These are phyloP conservation scores for Lutraria rhynchaena DNA, from an alignment of 1,140 invertebrate genomes.

Conservation along the genomic window DNA sequence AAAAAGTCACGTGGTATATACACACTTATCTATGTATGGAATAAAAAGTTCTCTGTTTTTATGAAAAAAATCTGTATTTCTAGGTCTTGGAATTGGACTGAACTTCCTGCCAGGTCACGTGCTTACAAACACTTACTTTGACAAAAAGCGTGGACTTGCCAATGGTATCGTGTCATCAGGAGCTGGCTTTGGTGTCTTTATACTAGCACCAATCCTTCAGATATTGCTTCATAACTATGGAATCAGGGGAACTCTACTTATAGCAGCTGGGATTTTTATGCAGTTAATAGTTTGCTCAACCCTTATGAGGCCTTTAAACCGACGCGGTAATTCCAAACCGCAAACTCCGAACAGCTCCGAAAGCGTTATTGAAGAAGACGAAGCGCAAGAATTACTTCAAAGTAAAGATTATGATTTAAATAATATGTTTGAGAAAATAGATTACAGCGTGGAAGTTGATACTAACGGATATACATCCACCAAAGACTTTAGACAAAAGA, in stretches of 20 bases:
- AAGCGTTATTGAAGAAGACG: neutral
- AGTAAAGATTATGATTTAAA: neutral
- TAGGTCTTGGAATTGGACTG: slow-evolving; percentile 92
- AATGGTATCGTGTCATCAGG: slow-evolving; percentile 95
- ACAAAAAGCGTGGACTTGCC: slow-evolving; percentile 91
- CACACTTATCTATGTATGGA: too few species aligned
- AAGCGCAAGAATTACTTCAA: neutral
- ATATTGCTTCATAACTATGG: slow-evolving; percentile 18
- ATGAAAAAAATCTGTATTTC: slow-evolving; percentile 26
- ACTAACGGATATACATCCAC: too few species aligned
- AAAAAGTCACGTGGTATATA: too few species aligned
- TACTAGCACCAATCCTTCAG: slow-evolving; percentile 74
- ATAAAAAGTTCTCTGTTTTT: too few species aligned
- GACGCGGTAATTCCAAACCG: neutral
- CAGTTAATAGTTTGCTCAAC: slow-evolving; percentile 32
- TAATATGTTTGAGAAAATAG: neutral
- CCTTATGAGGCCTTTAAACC: slow-evolving; percentile 28
- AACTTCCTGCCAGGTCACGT: slow-evolving; percentile 94
- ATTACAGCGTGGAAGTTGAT: neutral
- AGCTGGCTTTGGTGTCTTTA: slow-evolving; percentile 92
- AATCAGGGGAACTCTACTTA: slow-evolving; percentile 27
- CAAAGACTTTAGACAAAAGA: too few species aligned
- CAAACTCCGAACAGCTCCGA: neutral
- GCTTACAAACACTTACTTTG: slow-evolving; percentile 94
- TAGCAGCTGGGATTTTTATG: slow-evolving; percentile 31